phyloP scores from a whole-genome alignment of 2,113 vertebrate species.

The Halcyon malimbica region DNA sequence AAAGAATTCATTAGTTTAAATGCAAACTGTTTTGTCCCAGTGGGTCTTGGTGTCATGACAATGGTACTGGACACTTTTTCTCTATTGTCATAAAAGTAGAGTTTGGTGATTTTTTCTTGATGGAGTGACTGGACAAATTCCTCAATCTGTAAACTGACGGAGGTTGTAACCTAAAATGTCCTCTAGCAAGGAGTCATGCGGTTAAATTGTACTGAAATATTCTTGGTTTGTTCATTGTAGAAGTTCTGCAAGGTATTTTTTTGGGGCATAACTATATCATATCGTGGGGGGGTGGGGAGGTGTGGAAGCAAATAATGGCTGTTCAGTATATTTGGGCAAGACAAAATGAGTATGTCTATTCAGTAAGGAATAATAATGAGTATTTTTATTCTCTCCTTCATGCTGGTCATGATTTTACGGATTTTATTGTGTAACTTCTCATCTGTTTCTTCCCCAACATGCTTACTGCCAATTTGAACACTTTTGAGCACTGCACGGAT shows the following conservation, averaged over 20 bases:
- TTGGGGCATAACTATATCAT: not conserved
- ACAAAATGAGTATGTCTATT: not conserved
- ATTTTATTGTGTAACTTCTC: not conserved
- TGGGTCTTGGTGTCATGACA: not conserved
- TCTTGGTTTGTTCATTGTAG: not conserved
- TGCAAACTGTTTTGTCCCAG: not conserved
- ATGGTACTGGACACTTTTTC: not conserved
- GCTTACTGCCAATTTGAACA: not conserved
- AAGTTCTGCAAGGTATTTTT: not conserved
- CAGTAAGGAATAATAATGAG: not conserved
- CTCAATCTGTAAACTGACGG: not conserved
- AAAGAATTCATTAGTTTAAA: not conserved
- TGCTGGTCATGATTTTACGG: not conserved
- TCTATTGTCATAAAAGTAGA: not conserved
- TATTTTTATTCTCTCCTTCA: not conserved
- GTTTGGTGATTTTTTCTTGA: not conserved
- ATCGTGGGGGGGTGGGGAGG: rapidly evolving
- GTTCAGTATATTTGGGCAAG: not conserved
- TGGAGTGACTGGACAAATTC: not conserved
- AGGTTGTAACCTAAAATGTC: not conserved
- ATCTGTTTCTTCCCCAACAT: not conserved
- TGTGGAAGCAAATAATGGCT: not conserved
- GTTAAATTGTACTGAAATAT: not conserved
- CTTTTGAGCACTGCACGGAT: not conserved
- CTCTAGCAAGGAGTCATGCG: not conserved